Conservation (phyloP, 30 jellyfish, hydroid and myxozoan genomes). For the Catostylus mosaicus region DNA sequence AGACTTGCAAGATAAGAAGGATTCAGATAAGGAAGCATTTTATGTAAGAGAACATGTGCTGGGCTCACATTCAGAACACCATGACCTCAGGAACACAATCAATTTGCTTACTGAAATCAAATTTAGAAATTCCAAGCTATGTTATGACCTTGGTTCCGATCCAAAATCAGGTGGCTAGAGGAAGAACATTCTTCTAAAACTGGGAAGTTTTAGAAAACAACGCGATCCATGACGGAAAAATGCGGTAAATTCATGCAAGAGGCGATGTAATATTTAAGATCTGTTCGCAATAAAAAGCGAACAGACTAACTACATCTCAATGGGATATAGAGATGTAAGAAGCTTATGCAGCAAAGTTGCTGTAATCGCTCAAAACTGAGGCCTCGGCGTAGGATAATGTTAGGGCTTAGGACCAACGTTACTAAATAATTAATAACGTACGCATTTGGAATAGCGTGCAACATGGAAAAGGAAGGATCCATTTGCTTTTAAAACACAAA, state of each 20-base stretch:
- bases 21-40: no score
- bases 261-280: conserved; percentile 42
- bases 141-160: conserved; percentile 31
- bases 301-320: conserved; percentile 49
- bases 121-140: not conserved
- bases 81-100: not conserved
- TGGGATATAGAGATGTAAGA: conserved; percentile 52
- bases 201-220: conserved; percentile 30
- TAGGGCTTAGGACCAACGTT: conserved; percentile 48
- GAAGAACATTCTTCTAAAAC: conserved; percentile 36
- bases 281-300: conserved; percentile 52
- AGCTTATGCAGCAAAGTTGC: conserved; percentile 56
- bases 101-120: not conserved
- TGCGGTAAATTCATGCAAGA: conserved; percentile 54
- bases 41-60: no score
- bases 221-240: conserved; percentile 24
- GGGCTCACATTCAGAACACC: not conserved
- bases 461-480: conserved; percentile 12
- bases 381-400: conserved; percentile 47
- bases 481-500: conserved; percentile 25
- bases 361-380: conserved; percentile 52
- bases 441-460: conserved; percentile 33
- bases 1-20: no score
- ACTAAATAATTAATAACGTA: conserved; percentile 43
- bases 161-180: conserved; percentile 34